Percentiles rank a stretch among this genome's conserved stretches.
Conservation (phyloP, 2,888 invertebrate species). For the Lampropteryx suffumata region DNA sequence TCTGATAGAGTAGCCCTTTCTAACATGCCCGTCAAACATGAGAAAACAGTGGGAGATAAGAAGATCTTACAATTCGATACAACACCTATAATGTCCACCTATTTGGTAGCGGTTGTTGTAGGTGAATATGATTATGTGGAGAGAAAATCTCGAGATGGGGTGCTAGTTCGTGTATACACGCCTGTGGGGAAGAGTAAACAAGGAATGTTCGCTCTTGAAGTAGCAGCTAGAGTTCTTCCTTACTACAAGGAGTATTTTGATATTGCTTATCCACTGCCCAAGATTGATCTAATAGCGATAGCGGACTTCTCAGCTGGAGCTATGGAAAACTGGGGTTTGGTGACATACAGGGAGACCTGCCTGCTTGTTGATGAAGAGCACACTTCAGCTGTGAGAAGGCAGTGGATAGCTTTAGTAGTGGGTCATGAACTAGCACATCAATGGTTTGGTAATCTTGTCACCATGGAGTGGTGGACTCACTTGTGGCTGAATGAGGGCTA, state of each 20-base stretch:
- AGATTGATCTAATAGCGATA: constrained; percentile 98
- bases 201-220: constrained; percentile 95
- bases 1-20: constrained; percentile 93
- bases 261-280: constrained; percentile 96
- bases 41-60: constrained; percentile 69
- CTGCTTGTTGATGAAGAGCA: constrained; percentile 95
- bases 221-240: constrained; percentile 95
- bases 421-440: constrained; percentile 98
- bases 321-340: constrained; percentile 99
- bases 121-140: constrained; percentile 98
- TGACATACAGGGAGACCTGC: constrained; percentile 96
- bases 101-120: constrained; percentile 95
- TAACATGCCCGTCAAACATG: constrained; percentile 91
- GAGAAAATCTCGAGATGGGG: constrained; percentile 90
- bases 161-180: constrained; percentile 91
- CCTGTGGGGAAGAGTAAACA: constrained; percentile 96
- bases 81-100: constrained; percentile 97
- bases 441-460: constrained; percentile 99
- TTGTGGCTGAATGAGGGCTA: constrained; percentile 98
- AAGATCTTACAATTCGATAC: constrained; percentile 88
- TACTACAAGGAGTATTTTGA: constrained; percentile 98
- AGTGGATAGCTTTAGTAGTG: constrained; percentile 94
- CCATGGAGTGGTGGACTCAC: constrained; percentile 99
- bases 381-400: constrained; percentile 92
- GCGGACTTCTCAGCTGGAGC: constrained; percentile 97